Percentiles rank a stretch among this genome's conserved stretches.
Conservation (phyloP, 2,797 vertebrate species). For the Neosilurus hyrtlii region DNA sequence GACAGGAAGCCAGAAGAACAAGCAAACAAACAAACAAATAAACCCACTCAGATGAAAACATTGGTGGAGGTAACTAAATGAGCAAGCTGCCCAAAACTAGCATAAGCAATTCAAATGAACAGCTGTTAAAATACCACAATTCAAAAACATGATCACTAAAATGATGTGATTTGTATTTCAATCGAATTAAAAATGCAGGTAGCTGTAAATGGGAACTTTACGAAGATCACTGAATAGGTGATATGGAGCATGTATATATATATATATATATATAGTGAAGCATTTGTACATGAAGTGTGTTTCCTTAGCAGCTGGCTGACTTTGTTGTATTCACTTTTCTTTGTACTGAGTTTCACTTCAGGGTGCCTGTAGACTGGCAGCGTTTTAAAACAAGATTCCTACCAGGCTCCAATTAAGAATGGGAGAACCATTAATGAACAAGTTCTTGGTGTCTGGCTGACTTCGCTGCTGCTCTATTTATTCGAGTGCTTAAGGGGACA, state of each 20-base stretch:
- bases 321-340: slow-evolving; percentile 30
- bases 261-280: no score
- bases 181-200: neutral
- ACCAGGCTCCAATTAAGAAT: slow-evolving; percentile 59
- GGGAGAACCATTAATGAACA: slow-evolving; percentile 59
- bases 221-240: neutral
- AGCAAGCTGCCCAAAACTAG: neutral
- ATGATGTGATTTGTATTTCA: neutral
- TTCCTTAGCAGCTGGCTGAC: neutral
- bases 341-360: slow-evolving; percentile 40
- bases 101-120: neutral
- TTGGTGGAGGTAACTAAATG: neutral
- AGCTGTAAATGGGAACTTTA: neutral
- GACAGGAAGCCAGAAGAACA: no score
- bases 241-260: neutral
- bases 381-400: slow-evolving; percentile 54
- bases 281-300: slow-evolving; percentile 1
- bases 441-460: slow-evolving; percentile 54
- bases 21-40: no score
- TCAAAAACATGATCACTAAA: neutral
- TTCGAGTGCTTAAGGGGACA: slow-evolving; percentile 76
- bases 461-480: slow-evolving; percentile 77
- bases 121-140: neutral
- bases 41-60: no score
- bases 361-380: slow-evolving; percentile 31